Evolutionary conservation across 2,113 vertebrate genomes (phyloP).

Genomic region (Sinocyclocheilus anshuiensis): DNA sequence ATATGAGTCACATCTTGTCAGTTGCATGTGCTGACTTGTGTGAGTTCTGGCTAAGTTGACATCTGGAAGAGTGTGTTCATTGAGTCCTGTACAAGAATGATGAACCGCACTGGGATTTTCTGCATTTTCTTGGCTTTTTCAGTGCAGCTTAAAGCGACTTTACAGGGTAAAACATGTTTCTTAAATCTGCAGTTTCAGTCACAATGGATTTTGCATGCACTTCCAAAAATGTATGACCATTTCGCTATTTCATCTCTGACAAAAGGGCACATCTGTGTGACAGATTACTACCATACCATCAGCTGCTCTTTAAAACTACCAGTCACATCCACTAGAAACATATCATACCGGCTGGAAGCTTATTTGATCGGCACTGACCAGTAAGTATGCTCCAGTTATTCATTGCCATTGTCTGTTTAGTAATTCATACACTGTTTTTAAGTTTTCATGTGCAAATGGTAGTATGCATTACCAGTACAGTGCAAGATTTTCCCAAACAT

Average conservation of each 20-base stretch:
- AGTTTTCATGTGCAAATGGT: not conserved
- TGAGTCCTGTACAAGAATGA: not conserved
- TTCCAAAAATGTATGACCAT: not conserved
- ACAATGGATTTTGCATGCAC: not conserved
- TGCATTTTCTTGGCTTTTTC: slow-evolving; percentile 32
- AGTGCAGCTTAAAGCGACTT: not conserved
- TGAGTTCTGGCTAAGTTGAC: not conserved
- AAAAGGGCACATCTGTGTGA: slow-evolving; percentile 50
- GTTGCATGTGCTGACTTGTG: not conserved
- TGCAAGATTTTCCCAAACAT: not conserved
- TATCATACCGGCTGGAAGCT: slow-evolving; percentile 53
- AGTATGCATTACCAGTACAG: not conserved
- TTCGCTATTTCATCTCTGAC: not conserved
- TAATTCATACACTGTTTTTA: not conserved
- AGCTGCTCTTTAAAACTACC: slow-evolving; percentile 59
- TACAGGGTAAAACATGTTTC: slow-evolving; percentile 1
- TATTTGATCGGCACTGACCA: fast-evolving
- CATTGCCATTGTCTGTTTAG: not conserved
- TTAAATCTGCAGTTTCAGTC: not conserved
- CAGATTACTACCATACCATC: slow-evolving; percentile 36
- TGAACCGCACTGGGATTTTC: slow-evolving; percentile 5
- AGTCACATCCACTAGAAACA: not conserved
- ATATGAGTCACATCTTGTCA: not conserved
- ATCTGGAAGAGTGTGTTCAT: too few species aligned
- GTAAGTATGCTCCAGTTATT: slow-evolving; percentile 18